phyloP scores from a whole-genome alignment of 1,140 invertebrate species.

The Drosophila cardini region DNA sequence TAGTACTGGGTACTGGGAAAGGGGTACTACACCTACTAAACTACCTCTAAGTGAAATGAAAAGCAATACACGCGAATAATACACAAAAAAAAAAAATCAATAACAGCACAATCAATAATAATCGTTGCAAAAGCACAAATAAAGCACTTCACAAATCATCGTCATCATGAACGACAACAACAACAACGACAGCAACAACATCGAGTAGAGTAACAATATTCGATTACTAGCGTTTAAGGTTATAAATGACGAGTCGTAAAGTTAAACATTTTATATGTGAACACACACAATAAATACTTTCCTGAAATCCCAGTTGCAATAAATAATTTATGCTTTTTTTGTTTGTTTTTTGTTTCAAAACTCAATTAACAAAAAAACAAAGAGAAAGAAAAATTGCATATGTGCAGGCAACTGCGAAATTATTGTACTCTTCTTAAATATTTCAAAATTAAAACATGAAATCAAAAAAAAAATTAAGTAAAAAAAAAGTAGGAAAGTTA shows the following conservation, averaged over 20 bases:
- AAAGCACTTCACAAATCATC: conserved; percentile 50
- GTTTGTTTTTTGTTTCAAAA: background rate
- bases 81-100: conserved; percentile 22
- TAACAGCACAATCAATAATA: conserved; percentile 54
- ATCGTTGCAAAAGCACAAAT: conserved; percentile 51
- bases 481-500: too few species aligned
- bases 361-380: background rate
- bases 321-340: background rate
- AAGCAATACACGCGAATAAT: conserved; percentile 33
- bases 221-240: conserved; percentile 28
- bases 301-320: conserved; percentile 17
- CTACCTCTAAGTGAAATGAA: conserved; percentile 32
- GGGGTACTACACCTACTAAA: background rate
- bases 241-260: conserved; percentile 19
- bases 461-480: too few species aligned
- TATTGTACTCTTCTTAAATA: too few species aligned
- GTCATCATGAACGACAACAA: conserved; percentile 7
- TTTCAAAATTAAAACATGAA: too few species aligned
- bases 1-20: background rate
- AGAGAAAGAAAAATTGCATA: too few species aligned
- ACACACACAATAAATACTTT: conserved; percentile 11
- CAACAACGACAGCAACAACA: conserved; percentile 10
- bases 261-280: conserved; percentile 11
- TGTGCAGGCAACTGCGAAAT: too few species aligned
- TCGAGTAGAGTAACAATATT: conserved; percentile 17